Percentiles rank a stretch among this genome's conserved stretches.
Conservation (phyloP, 2,888 invertebrate species). For the Tolmerus cingulatus region DNA sequence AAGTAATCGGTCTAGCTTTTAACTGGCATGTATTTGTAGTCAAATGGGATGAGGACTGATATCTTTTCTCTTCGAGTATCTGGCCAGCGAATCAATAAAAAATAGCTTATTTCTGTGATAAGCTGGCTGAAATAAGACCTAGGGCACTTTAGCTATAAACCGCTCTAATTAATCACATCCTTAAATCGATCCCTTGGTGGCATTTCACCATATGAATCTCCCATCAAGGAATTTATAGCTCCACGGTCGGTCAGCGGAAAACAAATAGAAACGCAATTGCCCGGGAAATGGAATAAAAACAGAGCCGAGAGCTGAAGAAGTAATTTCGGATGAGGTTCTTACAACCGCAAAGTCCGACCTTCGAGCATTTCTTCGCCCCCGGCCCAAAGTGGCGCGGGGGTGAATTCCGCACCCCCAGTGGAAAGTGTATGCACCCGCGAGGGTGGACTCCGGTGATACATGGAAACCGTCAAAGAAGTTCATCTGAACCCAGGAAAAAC, state of each 20-base stretch:
- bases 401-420: background rate
- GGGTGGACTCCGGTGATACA: background rate
- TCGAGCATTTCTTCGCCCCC: background rate
- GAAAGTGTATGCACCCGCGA: constrained; percentile 20
- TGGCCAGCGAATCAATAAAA: background rate
- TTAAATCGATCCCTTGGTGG: constrained; percentile 37
- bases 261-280: constrained; percentile 40
- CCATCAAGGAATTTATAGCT: constrained; percentile 36
- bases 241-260: constrained; percentile 29
- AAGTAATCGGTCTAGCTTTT: too few relatives aligned
- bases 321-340: constrained; percentile 33
- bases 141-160: constrained; percentile 11
- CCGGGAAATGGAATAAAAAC: constrained; percentile 41
- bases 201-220: constrained; percentile 33
- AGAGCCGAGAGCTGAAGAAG: constrained; percentile 20
- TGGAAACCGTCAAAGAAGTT: constrained; percentile 39
- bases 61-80: background rate
- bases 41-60: background rate
- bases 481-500: constrained; percentile 30
- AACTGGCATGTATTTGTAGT: too few relatives aligned
- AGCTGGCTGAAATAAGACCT: background rate
- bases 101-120: background rate
- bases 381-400: background rate
- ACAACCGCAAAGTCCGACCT: background rate
- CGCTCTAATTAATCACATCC: constrained; percentile 39